Base-by-base conservation (phyloP, 1,140 invertebrate genomes). In the Drosophila kepulauana region DNA sequence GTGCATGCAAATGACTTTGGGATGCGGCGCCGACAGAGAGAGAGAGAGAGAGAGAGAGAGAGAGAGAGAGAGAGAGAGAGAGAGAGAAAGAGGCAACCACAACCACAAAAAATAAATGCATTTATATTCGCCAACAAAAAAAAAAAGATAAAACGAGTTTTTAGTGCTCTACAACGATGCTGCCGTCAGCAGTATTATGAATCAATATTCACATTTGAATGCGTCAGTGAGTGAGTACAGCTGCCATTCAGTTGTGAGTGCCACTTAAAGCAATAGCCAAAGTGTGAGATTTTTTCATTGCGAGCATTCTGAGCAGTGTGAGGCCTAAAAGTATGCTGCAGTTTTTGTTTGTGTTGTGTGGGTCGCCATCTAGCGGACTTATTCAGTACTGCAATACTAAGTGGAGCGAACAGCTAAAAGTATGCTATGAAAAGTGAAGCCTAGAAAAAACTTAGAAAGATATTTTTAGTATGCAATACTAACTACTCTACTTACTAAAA, bases 1-100 rank as follows among this genome's bases (percentile, higher is more conserved):
- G 74, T 77, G 78, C 78, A 81, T 81, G 73, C 68, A 70, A 59
- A 64, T 54, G 70, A 84, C 64, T 38, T 38, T 57, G 49, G 3
- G 45, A 11, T 30, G 59, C 10, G 54, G n/a, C 5, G 54, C 1
- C 54, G 15, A 10, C 20, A 25, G 48, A 25, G 4, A n/a, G 20
- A 20, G 16, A 20, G 16, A 20, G 1, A 16, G 16, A 16, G 15
- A 16, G 20, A 25, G 20, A 25, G 3, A 25, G 20, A 25, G 20
- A n/a, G n/a, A n/a, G n/a, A n/a, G n/a, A 25, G 48, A 25, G 4
- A n/a, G 20, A 20, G 16, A 20, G 16, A 20, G 1, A 16, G 16
- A 16, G 15, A 16, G 20, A 25, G 20, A 25, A 25, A 25, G 20
- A 25, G 20, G 20, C 20, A 25, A 3, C 1, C 35, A 38, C 6